Conservation (phyloP, 2,797 vertebrate species). For the Bothrops alternatus region DNA sequence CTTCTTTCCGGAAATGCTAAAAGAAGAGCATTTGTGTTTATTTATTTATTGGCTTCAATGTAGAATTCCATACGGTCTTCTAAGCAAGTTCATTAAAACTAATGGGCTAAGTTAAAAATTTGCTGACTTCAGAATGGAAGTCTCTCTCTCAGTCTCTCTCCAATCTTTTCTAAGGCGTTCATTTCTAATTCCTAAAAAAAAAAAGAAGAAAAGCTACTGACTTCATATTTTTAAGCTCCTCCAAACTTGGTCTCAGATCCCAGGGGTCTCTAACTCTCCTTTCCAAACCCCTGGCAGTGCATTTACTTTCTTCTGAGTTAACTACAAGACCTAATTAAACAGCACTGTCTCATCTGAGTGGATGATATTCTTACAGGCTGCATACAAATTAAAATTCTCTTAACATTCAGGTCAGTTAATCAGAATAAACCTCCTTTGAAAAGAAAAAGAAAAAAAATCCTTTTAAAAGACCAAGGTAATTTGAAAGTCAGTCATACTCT, state of each 20-base stretch:
- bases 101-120: conserved; percentile 52
- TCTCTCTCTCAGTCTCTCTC: conserved; percentile 2
- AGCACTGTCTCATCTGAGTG: conserved; percentile 67
- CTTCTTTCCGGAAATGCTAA: conserved; percentile 49
- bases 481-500: conserved; percentile 68
- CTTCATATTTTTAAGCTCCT: conserved; percentile 63
- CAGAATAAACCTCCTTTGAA: conserved; percentile 66
- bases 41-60: conserved; percentile 52
- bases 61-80: conserved; percentile 44
- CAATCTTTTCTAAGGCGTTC: conserved; percentile 53
- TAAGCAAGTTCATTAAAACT: conserved; percentile 64
- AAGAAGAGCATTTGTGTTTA: conserved; percentile 45
- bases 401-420: conserved; percentile 74
- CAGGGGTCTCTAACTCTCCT: conserved; percentile 50
- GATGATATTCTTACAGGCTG: conserved; percentile 67
- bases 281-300: conserved; percentile 58
- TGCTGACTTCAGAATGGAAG: conserved; percentile 45
- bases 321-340: conserved; percentile 79
- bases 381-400: conserved; percentile 75
- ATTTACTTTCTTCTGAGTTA: conserved; percentile 70
- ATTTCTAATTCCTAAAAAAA: conserved; percentile 48
- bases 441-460: conserved; percentile 13
- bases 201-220: conserved; percentile 26
- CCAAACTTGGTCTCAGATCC: conserved; percentile 63
- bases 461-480: conserved; percentile 68